phyloP scores from a whole-genome alignment of 2,113 vertebrate species.

The Phyllopteryx taeniolatus region DNA sequence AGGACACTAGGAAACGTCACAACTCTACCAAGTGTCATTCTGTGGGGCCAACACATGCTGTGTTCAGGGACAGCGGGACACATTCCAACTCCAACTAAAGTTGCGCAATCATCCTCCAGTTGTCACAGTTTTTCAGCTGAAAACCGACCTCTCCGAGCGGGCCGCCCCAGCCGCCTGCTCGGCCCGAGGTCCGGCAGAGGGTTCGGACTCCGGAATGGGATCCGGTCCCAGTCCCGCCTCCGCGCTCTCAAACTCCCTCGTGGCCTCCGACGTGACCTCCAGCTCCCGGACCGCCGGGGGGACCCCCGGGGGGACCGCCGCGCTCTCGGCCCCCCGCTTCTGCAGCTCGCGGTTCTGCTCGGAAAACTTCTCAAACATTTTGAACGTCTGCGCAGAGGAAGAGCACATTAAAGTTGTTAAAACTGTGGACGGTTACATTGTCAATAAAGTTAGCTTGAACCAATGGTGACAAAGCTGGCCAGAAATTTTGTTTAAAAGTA shows the following conservation, averaged over 20 bases:
- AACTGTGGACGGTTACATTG: neutral
- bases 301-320: neutral
- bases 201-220: neutral
- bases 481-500: too few species aligned
- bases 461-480: neutral
- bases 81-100: neutral
- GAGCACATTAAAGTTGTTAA: neutral
- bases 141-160: constrained; percentile 28
- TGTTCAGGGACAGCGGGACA: neutral
- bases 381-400: constrained; percentile 37
- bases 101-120: too few species aligned
- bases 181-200: neutral
- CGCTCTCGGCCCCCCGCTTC: constrained; percentile 30
- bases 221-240: neutral
- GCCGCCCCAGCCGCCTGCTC: constrained; percentile 30
- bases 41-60: too few species aligned
- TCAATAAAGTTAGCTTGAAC: neutral
- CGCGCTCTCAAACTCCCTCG: neutral
- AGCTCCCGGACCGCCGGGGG: constrained; percentile 52
- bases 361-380: constrained; percentile 55
- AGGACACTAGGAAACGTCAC: too few species aligned
- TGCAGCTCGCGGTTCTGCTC: constrained; percentile 48
- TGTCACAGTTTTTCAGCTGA: neutral
- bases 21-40: too few species aligned
- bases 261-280: constrained; percentile 27